phyloP scores from a whole-genome alignment of 2,888 invertebrate genomes.

The Tyria jacobaeae region DNA sequence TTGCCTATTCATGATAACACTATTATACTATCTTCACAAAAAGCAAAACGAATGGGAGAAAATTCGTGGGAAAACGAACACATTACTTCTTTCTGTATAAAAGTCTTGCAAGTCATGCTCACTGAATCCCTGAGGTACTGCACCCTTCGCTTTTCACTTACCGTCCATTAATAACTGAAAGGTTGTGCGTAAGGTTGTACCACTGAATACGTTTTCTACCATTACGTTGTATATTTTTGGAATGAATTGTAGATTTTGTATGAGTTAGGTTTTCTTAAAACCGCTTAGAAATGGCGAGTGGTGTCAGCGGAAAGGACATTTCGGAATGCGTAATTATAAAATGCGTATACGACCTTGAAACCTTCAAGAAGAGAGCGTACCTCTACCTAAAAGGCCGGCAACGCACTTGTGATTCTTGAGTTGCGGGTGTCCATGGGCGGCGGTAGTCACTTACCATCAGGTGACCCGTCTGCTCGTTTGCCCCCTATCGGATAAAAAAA shows the following conservation, averaged over 20 bases:
- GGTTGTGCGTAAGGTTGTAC: constrained; percentile 24
- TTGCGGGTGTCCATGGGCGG: no score
- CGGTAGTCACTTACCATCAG: no score
- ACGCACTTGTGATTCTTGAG: no score
- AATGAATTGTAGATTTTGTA: constrained; percentile 21
- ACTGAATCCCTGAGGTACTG: constrained; percentile 4
- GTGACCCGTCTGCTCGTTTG: no score
- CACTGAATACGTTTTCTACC: constrained; percentile 23
- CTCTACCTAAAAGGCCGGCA: no score
- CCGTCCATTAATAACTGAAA: constrained; percentile 48
- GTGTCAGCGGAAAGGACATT: constrained; percentile 7
- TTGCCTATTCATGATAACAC: neutral
- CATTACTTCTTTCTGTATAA: constrained; percentile 10
- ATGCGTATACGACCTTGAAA: no score
- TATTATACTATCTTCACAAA: neutral
- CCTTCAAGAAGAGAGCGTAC: no score
- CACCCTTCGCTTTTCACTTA: constrained; percentile 44
- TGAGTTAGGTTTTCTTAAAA: constrained; percentile 15
- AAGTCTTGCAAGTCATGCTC: constrained; percentile 20
- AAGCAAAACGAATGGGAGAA: constrained; percentile 1
- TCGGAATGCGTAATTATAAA: constrained; percentile 4
- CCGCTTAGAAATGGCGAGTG: constrained; percentile 13
- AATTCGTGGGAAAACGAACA: constrained; percentile 21
- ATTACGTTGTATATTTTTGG: constrained; percentile 22
- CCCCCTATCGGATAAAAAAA: no score